These are phyloP conservation scores for Pipa parva DNA, from an alignment of 2,113 vertebrate species.

Conservation along the genomic window DNA sequence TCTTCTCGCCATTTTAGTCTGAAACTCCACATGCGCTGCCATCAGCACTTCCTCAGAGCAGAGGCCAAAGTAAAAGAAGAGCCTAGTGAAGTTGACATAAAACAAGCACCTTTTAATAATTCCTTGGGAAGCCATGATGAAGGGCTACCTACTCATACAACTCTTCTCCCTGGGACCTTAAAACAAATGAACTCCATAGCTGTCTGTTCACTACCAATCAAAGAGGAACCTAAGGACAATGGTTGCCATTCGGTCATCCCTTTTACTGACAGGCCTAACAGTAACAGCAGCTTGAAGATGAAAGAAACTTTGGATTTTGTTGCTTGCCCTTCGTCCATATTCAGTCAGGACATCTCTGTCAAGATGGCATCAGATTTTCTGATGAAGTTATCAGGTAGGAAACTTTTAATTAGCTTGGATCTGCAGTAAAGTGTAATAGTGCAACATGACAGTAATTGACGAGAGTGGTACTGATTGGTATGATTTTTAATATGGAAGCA, in stretches of 20 bases:
- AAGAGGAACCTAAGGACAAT: constrained; percentile 92
- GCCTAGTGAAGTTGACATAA: constrained; percentile 85
- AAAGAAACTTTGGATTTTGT: constrained; percentile 78
- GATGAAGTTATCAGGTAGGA: constrained; percentile 93
- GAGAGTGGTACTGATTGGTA: too few relatives aligned
- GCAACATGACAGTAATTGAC: too few relatives aligned
- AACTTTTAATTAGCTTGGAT: neutral
- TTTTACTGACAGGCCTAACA: constrained; percentile 77
- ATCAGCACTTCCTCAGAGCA: constrained; percentile 95
- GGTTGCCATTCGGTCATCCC: constrained; percentile 72
- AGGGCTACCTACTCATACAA: constrained; percentile 57
- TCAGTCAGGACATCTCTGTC: constrained; percentile 94
- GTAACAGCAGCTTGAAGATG: constrained; percentile 73
- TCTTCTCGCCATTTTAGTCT: constrained; percentile 98
- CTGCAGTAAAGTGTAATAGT: neutral
- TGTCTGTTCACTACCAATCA: constrained; percentile 72
- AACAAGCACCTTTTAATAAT: constrained; percentile 71
- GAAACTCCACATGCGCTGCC: constrained; percentile 98
- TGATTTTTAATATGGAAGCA: too few relatives aligned
- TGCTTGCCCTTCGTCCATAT: constrained; percentile 79
- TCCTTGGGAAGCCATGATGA: constrained; percentile 67
- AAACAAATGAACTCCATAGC: constrained; percentile 67
- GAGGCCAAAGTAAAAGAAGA: constrained; percentile 97
- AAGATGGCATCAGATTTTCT: constrained; percentile 98
- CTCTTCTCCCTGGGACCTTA: constrained; percentile 67